Conservation (phyloP, 2,113 vertebrate species). For the Protomyctophum bolini region DNA sequence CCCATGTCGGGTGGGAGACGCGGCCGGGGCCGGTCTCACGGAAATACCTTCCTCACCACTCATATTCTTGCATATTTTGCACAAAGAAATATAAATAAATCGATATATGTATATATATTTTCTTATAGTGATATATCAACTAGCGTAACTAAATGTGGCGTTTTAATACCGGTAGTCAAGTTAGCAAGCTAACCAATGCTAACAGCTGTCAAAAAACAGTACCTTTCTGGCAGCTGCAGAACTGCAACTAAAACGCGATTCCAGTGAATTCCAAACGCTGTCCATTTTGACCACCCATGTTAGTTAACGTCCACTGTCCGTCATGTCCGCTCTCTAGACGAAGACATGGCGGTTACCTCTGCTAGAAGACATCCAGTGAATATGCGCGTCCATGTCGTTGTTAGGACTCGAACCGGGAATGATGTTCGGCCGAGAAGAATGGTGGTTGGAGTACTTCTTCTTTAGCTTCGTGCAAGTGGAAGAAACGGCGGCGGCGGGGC, state of each 20-base stretch:
- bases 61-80: slow-evolving; percentile 62
- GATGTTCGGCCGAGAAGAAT: slow-evolving; percentile 8
- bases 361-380: slow-evolving; percentile 24
- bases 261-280: slow-evolving; percentile 5
- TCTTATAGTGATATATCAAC: background rate
- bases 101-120: background rate
- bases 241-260: too few relatives aligned
- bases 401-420: slow-evolving; percentile 13
- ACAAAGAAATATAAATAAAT: slow-evolving; percentile 11
- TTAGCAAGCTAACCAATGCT: background rate
- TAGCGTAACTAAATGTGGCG: background rate
- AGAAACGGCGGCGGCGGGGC: background rate
- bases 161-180: background rate
- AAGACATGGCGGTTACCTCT: background rate
- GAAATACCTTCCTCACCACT: slow-evolving; percentile 44
- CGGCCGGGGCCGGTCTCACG: slow-evolving; percentile 27
- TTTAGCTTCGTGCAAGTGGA: slow-evolving; percentile 37
- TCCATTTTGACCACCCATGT: slow-evolving; percentile 10
- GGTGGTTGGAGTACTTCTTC: slow-evolving; percentile 44
- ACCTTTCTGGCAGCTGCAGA: slow-evolving; percentile 35
- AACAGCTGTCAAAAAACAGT: slow-evolving; percentile 33
- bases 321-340: slow-evolving; percentile 10
- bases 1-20: slow-evolving; percentile 12
- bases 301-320: background rate
- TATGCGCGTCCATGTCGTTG: slow-evolving; percentile 32